phyloP scores from a whole-genome alignment of 2,888 invertebrate species.

The Ophonus ardosiacus region DNA sequence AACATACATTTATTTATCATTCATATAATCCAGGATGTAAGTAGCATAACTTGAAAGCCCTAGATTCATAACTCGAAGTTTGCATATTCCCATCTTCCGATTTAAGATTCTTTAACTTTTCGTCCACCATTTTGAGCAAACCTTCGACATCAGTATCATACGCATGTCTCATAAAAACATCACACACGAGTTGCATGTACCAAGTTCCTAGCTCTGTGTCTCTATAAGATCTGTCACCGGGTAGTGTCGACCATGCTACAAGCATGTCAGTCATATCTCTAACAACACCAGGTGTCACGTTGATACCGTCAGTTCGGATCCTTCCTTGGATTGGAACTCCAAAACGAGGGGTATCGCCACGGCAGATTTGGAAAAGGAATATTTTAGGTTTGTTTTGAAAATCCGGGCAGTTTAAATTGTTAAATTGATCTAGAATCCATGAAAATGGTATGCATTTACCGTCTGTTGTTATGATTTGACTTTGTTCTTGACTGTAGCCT shows the following conservation, averaged over 20 bases:
- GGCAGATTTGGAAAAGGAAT: constrained; percentile 85
- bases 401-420: constrained; percentile 77
- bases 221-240: constrained; percentile 80
- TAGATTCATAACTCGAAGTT: constrained; percentile 81
- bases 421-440: constrained; percentile 80
- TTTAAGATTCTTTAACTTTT: constrained; percentile 73
- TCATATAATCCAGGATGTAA: constrained; percentile 81
- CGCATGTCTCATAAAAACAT: constrained; percentile 81
- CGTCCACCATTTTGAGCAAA: constrained; percentile 82
- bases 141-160: constrained; percentile 81
- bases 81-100: constrained; percentile 75
- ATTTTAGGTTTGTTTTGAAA: constrained; percentile 83
- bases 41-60: constrained; percentile 82
- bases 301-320: constrained; percentile 68
- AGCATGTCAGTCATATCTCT: constrained; percentile 79
- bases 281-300: constrained; percentile 67
- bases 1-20: constrained; percentile 13
- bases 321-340: constrained; percentile 66
- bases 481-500: constrained; percentile 75
- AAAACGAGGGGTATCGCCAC: constrained; percentile 70
- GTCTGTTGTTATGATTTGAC: constrained; percentile 80
- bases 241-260: constrained; percentile 82
- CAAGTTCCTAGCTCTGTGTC: constrained; percentile 81
- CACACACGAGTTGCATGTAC: constrained; percentile 84
- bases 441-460: constrained; percentile 76